Base-by-base conservation (phyloP, 2,113 vertebrate genomes). In the Dolichotis patagonum region DNA sequence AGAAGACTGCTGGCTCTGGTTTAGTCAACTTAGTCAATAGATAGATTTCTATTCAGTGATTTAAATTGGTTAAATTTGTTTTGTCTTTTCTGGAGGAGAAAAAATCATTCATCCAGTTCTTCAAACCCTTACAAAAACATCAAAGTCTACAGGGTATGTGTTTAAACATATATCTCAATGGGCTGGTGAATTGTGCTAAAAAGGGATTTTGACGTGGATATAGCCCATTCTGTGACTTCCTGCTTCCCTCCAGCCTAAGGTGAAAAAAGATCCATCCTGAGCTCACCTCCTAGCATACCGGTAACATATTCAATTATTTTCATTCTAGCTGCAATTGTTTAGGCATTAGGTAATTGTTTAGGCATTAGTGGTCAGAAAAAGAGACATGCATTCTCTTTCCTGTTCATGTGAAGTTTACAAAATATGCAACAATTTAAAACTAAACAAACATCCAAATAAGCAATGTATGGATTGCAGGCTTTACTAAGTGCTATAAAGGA, bases 51-150 rank as follows among this genome's bases (percentile, higher is more conserved):
- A 81, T 24, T 26, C 73, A 71, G 35, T 67, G 81, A 77, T 87
- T 95, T 80, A 83, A 52, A 60, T 62, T 94, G 56, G 35, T 85
- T 95, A 84, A 52, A 62, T 95, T 85, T 89, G 28, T 87, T 43
- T 78, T 78, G 3, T 54, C 26, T 95, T 95, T 92, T 91, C 88
- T 86, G 46, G 63, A 88, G 63, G 26, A 92, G 10, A 92, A 84
- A 67, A 85, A 90, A 60, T 85, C 69, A 35, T 83, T 89, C 38
- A 80, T 32, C 38, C 32, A 78, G 30, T 73, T 94, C 81, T 7
- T 90, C 26, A 85, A 86, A 75, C 28, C 30, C 54, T 81, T 54
- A 82, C 17, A 54, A 91, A 87, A 41, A 63, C 22, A 41, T 92
- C 35, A 87, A 56, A 92, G 35, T 62, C 46, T 17, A 71, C 11